A percentile compares a stretch with the other conserved stretches of the same genome.
These are phyloP conservation scores for Tokudaia muenninki DNA, from an alignment of 2,797 vertebrate genomes.

Conservation along the genomic window DNA sequence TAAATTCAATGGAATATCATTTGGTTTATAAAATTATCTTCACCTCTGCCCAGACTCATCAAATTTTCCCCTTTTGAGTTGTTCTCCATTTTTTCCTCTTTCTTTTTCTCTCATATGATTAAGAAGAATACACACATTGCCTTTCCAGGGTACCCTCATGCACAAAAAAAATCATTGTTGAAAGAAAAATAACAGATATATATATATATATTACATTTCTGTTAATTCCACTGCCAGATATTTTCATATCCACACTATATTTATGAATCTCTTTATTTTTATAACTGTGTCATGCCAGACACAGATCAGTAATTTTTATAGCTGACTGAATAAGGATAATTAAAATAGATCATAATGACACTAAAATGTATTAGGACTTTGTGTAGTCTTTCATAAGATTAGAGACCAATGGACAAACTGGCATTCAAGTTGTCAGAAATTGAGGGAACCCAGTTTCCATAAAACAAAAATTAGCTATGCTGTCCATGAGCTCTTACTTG, in stretches of 20 bases:
- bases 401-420: not conserved
- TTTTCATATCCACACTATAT: conserved; percentile 23
- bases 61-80: not conserved
- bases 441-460: not conserved
- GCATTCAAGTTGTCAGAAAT: not conserved
- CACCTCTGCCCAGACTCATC: not conserved
- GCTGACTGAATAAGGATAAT: not conserved
- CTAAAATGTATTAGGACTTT: conserved; percentile 17
- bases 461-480: not conserved
- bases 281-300: not conserved
- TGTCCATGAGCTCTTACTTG: not conserved
- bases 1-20: too few species aligned
- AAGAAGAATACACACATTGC: not conserved
- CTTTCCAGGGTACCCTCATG: not conserved
- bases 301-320: conserved; percentile 9
- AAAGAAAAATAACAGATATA: not conserved
- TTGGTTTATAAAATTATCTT: conserved; percentile 47
- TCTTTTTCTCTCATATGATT: not conserved
- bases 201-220: not conserved
- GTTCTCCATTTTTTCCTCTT: not conserved
- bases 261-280: conserved; percentile 22
- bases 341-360: not conserved
- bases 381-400: not conserved
- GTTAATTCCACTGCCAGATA: not conserved
- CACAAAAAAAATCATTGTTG: not conserved